phyloP scores from a whole-genome alignment of 35 echinoderm and acorn worm genomes.

The Holothuria glaberrima region DNA sequence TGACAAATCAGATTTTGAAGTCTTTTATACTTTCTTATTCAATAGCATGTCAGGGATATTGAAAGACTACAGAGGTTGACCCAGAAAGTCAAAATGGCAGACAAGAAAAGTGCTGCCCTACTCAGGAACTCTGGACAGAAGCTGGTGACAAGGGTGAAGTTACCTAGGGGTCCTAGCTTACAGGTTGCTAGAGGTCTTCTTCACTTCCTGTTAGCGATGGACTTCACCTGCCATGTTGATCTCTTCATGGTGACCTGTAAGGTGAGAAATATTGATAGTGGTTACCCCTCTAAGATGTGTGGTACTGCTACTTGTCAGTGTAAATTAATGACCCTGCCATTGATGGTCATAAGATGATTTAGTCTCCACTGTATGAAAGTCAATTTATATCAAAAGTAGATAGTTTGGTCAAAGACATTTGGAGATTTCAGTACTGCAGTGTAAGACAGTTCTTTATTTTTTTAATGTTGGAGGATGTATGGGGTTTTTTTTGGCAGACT shows the following conservation, averaged over 20 bases:
- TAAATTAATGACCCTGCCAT: no score
- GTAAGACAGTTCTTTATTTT: no score
- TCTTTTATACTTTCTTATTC: not conserved
- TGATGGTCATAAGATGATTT: no score
- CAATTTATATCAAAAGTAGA: no score
- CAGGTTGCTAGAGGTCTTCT: slow-evolving; percentile 88
- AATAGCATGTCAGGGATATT: slow-evolving; percentile 85
- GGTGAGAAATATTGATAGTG: slow-evolving; percentile 43
- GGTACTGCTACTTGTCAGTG: no score
- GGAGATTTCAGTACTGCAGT: no score
- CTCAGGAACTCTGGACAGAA: slow-evolving; percentile 10
- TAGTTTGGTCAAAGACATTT: no score
- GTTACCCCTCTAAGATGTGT: no score
- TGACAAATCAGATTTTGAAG: no score
- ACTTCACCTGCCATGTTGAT: slow-evolving; percentile 96
- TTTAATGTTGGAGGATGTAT: no score
- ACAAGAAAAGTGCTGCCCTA: slow-evolving; percentile 17
- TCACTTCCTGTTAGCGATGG: slow-evolving; percentile 84
- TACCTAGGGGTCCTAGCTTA: slow-evolving; percentile 79
- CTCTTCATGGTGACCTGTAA: slow-evolving; percentile 94
- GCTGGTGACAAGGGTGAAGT: not conserved
- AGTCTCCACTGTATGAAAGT: no score
- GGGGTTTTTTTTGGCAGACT: no score
- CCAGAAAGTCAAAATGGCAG: not conserved
- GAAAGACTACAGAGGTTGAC: slow-evolving; percentile 71